Evolutionary conservation across 2,797 vertebrate genomes (phyloP), one percentile per base, ranked within the genome.

Genomic region (Danio jaintianensis): DNA sequence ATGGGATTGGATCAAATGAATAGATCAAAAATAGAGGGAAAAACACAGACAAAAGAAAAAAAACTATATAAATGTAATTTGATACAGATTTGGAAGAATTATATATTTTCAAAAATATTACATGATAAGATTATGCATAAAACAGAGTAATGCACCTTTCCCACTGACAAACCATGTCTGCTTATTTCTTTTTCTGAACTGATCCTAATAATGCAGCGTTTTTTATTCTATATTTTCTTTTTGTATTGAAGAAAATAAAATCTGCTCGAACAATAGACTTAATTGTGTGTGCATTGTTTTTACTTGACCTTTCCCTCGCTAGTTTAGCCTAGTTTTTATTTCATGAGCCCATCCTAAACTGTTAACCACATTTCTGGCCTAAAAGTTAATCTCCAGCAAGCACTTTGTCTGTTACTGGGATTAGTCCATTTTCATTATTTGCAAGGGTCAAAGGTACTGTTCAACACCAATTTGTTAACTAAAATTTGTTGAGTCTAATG

Each of bases 381-480:
- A 79, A 75, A 79, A 82, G 86, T 91, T 91, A 91, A 92, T 92
- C 86, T 88, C 73, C 70, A 68, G 71, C 70, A 59, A 80, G 77
- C 82, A 83, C 82, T 86, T 79, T 78, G 78, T 20, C 72, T 45
- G 66, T 71, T 40, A 10, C 55, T 84, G 66, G 82, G 87, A 91
- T 92, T 91, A 91, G 85, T 90, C 84, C 75, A 89, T 87, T 90
- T 85, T 87, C 90, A 91, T 92, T 87, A 92, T 85, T 85, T 78
- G 18, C 48, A 83, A 68, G 20, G 74, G 86, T 88, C 89, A 88
- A 50, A 87, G 85, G 84, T 90, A 80, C 69, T 81, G 87, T 87
- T 71, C 18, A 82, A 86, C 88, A 88, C 89, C 83, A 86, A 89
- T 89, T 88, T 91, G 86, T 88, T 90, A 86, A 88, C 67, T 72